These are phyloP conservation scores for Ophioninae sp. DNA, from an alignment of 2,888 invertebrate genomes.

Conservation along the genomic window DNA sequence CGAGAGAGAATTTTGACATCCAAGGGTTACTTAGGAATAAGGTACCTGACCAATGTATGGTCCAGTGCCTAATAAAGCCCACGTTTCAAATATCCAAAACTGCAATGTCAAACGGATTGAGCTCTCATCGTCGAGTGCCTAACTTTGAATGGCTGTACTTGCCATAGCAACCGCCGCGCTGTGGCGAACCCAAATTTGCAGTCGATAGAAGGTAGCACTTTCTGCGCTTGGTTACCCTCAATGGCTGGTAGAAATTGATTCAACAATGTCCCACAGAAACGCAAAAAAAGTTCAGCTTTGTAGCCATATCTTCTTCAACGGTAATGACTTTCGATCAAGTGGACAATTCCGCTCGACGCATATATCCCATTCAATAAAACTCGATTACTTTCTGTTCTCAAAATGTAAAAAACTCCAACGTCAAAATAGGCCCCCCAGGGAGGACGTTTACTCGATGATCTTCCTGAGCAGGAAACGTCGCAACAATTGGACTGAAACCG, in stretches of 20 bases:
- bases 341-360: neutral
- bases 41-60: too few species aligned
- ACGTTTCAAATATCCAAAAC: too few species aligned
- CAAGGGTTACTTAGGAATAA: neutral
- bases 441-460: constrained; percentile 29
- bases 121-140: too few species aligned
- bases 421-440: constrained; percentile 31
- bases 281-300: neutral
- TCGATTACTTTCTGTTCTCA: constrained; percentile 54
- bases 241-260: neutral
- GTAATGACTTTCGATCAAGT: constrained; percentile 7
- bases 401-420: neutral
- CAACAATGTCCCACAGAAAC: neutral
- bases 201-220: too few species aligned
- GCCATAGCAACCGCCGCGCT: too few species aligned
- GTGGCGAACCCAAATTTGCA: too few species aligned
- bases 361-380: constrained; percentile 50
- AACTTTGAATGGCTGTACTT: too few species aligned
- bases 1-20: neutral
- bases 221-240: neutral
- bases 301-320: constrained; percentile 28
- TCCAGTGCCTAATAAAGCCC: too few species aligned
- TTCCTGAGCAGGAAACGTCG: constrained; percentile 20
- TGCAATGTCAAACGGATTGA: too few species aligned
- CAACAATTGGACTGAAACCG: constrained; percentile 11